Evolutionary conservation across 2,113 vertebrate genomes (phyloP), one percentile per base, ranked within the genome.

Genomic region (Cavia porcellus): DNA sequence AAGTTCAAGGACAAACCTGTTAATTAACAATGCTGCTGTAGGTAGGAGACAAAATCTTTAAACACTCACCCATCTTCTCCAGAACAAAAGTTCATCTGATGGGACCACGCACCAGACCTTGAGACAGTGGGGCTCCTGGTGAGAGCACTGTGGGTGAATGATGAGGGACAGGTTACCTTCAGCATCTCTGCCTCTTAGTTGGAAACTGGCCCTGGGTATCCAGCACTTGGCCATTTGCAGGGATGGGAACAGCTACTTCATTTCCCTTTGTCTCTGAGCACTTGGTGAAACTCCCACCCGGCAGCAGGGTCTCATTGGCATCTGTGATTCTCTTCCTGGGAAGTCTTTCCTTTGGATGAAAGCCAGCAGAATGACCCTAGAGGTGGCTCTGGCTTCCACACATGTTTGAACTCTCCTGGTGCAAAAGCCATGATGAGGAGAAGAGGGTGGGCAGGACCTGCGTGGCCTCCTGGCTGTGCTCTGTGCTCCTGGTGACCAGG

Each of bases 1-100:
- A 47, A 74, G 30, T 91, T 85, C 64, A 90, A 90, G 68, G 75
- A 3, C 13, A 50, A 19, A 45, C 24, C 32, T 85, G 42, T 77
- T 85, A 77, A 59, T 50, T 70, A 93, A 70, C 81, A 90, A 92
- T 61, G 1, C 89, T 95, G 86, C 80, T 92, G 6, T 47, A 77
- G 52, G 17, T 83, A 70, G 25, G 55, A 92, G 77, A 94, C 83
- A 64, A 59, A 88, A 59, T 84, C 64, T 0, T 92, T 72, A 38
- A 84, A 92, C 62, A 45, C 61, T 88, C 35, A 50, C 25, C 59
- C 50, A 45, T 50, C 22, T 22, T 19, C 30, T 47, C n/a, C 15
- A 61, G n/a, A n/a, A 62, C 32, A 38, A 52, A 45, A 70, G 20
- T 13, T 10, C 6, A 1, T 45, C 62, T 42, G 25, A 20, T 28